A percentile compares a stretch with the other conserved stretches of the same genome.
phyloP scores from a whole-genome alignment of 2,888 invertebrate species.

The Phyllotreta striolata region DNA sequence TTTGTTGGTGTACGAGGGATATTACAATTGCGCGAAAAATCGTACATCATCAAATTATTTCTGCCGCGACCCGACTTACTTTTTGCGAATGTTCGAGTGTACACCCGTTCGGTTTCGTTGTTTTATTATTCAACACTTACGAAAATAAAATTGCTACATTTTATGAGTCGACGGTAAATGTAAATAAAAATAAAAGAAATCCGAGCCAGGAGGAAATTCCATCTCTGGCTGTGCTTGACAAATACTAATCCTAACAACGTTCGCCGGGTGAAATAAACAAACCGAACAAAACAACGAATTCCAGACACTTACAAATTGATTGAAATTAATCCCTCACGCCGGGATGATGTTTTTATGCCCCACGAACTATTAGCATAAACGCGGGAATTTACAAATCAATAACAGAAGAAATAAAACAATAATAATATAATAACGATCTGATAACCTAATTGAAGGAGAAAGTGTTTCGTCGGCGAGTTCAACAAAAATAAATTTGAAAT shows the following conservation, averaged over 20 bases:
- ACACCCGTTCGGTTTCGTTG: too few relatives aligned
- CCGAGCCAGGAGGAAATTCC: background rate
- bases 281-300: conserved; percentile 11
- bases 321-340: conserved; percentile 17
- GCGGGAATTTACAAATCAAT: conserved; percentile 56
- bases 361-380: conserved; percentile 47
- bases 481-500: too few relatives aligned
- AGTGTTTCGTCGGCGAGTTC: too few relatives aligned
- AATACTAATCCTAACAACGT: conserved; percentile 13
- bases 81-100: too few relatives aligned
- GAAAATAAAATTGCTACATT: too few relatives aligned
- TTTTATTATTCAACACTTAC: too few relatives aligned
- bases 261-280: conserved; percentile 11
- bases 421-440: too few relatives aligned
- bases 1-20: conserved; percentile 25
- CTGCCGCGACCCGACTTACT: too few relatives aligned
- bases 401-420: conserved; percentile 49
- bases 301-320: conserved; percentile 25
- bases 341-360: conserved; percentile 22
- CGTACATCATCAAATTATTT: too few relatives aligned
- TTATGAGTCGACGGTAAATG: too few relatives aligned
- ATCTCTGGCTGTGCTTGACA: conserved; percentile 11
- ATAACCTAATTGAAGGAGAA: too few relatives aligned
- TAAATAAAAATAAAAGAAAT: too few relatives aligned
- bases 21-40: background rate